Evolutionary conservation across 2,113 vertebrate species (phyloP), one percentile per base, ranked within the genome.

Genomic region (Fregetta grallaria): DNA sequence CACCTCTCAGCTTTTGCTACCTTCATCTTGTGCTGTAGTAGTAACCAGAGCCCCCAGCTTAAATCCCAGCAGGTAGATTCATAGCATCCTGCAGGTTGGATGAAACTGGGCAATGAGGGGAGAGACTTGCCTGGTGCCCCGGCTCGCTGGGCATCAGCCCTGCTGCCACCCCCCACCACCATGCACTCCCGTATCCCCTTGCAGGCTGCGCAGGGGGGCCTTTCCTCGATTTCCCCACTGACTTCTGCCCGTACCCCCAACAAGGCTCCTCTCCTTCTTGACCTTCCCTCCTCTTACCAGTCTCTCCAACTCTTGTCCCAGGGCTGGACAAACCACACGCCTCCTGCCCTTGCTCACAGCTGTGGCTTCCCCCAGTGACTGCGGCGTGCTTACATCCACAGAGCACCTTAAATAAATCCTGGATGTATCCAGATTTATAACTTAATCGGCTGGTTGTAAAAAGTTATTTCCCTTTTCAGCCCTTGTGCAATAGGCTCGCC

Each of bases 391-490:
- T 66, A 15, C 26, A 30, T 62, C 89, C 62, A 76, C 77, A 70
- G 3, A 63, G 30, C 53, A 17, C 0, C 1, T 40, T 70, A 93
- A 85, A 86, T 90, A 96, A 96, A 92, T 88, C 74, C 89, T 71
- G 50, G 58, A 56, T 0, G 0, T 68, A 61, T 21, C n/a, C 58
- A 90, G 89, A 94, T 94, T 95, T 92, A 87, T 94, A 87, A 80
- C 81, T 90, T 94, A 92, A 95, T 96, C 9, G 40, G 19, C 75
- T 82, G 53, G 55, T 70, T 88, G 56, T 96, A 96, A 94, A 95
- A 95, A 62, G 67, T 97, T 92, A 95, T 92, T 92, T 94, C 79
- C 61, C 77, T 92, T 94, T 95, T 74, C 79, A 94, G 62, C 75
- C 88, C 76, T 81, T 82, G 62, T 92, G 68, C 83, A 92, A 88